Evolutionary conservation across 2,797 vertebrate genomes (phyloP), one percentile per base, ranked within the genome.

Genomic region (Sebastes variabilis): DNA sequence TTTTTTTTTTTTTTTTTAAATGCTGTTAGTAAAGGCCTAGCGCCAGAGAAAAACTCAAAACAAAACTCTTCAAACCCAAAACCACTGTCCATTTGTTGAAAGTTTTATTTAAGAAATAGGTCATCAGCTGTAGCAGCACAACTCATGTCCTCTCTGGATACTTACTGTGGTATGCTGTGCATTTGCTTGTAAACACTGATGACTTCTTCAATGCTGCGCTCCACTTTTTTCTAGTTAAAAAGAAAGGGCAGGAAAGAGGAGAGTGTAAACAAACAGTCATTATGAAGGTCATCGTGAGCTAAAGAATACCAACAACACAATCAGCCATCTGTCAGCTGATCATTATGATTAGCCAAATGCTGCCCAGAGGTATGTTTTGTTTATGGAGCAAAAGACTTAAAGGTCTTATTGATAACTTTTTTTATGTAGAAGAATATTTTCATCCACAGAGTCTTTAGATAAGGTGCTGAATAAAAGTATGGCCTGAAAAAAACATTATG

Each of bases 221-320:
- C 98, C 77, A 99, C 98, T 92, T 96, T 98, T 94, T 94, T 96
- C 98, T 99, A 68, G 54, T 68, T 6, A 27, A 36, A 75, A 72
- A 79, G 64, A 91, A 11, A 73, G 24, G 25, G 25, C 24, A 64
- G 64, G 14, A 74, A 72, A 66, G 12, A 81, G 8, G 18, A 29
- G 9, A 25, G 32, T 16, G 20, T 68, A 27, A 79, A 75, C 3
- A 5, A 79, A 75, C 3, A 5, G 27, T 42, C 36, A 71, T 27
- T 24, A 22, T 8, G 14, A 61, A 49, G 20, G 22, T 55, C 5
- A 46, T 9, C 2, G 1, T n/a, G 9, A 25, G 61, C 24, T 55
- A 3, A 38, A 65, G 11, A 59, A 36, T 4, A 27, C 12, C n/a
- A 56, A 14, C 20, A 42, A 65, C 11, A 25, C 24, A 65, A 24